phyloP scores from a whole-genome alignment of 2,113 vertebrate genomes.

The Lota lota region DNA sequence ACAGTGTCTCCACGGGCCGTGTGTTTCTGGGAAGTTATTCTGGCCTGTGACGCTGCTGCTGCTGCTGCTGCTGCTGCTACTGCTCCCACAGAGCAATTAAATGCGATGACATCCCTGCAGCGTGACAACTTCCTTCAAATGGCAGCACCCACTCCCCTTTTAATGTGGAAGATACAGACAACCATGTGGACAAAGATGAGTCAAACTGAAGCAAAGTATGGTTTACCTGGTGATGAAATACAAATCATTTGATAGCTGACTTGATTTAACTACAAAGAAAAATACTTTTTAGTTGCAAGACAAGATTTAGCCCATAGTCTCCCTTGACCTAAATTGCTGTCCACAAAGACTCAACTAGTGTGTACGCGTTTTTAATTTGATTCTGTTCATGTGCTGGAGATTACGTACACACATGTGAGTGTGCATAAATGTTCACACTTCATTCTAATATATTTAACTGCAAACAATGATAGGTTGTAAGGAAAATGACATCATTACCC shows the following conservation, averaged over 20 bases:
- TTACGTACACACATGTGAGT: no score
- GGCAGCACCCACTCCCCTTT: conserved; percentile 11
- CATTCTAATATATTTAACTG: no score
- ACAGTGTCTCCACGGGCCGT: no score
- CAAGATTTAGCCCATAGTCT: conserved; percentile 57
- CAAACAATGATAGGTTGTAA: no score
- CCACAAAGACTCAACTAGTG: neutral
- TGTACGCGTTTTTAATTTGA: neutral
- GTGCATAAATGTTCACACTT: no score
- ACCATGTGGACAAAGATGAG: conserved; percentile 50
- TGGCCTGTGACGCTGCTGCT: no score
- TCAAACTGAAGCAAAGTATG: conserved; percentile 40
- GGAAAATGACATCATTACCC: no score
- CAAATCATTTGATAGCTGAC: no score
- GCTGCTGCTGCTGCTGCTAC: no score
- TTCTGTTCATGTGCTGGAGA: no score
- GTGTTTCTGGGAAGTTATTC: no score
- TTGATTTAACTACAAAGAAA: no score
- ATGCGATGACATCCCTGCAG: conserved; percentile 29
- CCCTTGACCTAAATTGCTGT: conserved; percentile 17
- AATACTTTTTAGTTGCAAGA: conserved; percentile 21
- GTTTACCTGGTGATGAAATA: conserved; percentile 28
- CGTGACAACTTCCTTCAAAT: conserved; percentile 34
- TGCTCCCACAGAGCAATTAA: conserved; percentile 7
- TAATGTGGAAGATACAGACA: conserved; percentile 44